Base-by-base conservation (phyloP, 2,797 vertebrate species). In the Clarias pachynema region DNA sequence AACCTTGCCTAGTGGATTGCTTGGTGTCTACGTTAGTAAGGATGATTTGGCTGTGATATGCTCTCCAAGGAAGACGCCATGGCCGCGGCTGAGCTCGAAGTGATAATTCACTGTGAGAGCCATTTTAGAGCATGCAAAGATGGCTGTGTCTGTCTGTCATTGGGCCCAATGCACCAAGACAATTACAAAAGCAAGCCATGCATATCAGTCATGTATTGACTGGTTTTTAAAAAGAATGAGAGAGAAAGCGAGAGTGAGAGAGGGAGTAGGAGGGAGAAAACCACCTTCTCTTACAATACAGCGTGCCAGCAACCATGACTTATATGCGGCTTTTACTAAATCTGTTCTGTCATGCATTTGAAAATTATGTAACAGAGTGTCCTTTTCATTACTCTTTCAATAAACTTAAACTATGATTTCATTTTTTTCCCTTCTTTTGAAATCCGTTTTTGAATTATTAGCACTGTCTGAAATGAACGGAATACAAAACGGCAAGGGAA, bases 141-240 rank as follows among this genome's bases (percentile, higher is more conserved):
- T 93, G 92, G 93, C 92, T 87, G 89, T 93, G 94, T 94, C 94
- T 93, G 94, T 94, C 94, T 91, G 88, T 94, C 94, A 93, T 91
- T 91, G 89, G 95, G 94, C 94, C 94, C 94, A 95, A 87, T n/a
- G 93, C 94, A 95, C 95, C 95, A 84, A 94, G 94, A 96, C 95
- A 96, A 95, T 96, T 95, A 95, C 94, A 93, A 91, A 93, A 94
- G 93, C 92, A 94, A 95, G 94, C 91, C 94, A 95, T 95, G 95
- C 95, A 95, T 95, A 95, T 95, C 95, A 95, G 94, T 95, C 94
- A 95, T 91, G 90, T 57, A 87, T 91, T 89, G 90, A 89, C 91
- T 89, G 91, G 92, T 77, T 69, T 73, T 62, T 66, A 81, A 80
- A 81, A 81, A 81, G 62, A 66, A 53, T 60, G 78, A 62, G 69